Base-by-base conservation (phyloP, 2,888 invertebrate genomes). In the Hirtodrosophila histrioides region DNA sequence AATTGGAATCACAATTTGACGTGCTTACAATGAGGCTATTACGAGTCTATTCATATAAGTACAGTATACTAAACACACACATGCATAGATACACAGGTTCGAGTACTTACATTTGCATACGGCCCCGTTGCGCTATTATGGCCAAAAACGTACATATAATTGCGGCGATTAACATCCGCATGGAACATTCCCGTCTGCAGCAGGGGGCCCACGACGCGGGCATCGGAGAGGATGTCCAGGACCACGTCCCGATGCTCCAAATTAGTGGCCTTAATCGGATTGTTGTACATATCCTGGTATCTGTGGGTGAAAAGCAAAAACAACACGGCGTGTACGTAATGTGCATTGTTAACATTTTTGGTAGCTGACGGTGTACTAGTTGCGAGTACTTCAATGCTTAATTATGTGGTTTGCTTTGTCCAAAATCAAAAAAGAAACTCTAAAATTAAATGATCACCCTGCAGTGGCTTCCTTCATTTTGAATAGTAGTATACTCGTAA, bases 151-250 rank as follows among this genome's bases (percentile, higher is more conserved):
- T 97, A 97, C 93, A 97, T 96, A 91, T 95, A 97, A 55, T 96
- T 96, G 88, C 95, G 94, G 0, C 94, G 93, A 92, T 96, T 96
- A 27, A 95, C 93, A 75, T 93, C 93, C 4, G 96, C 94, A 87
- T 97, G 96, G 90, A 95, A 94, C 90, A 95, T 93, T 12, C 95
- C 96, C 67, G 95, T 95, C 91, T 94, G 93, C 69, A 97, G 93
- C 75, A 96, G 92, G 0, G 98, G 98, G 0, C 97, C 96, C 23
- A 96, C 94, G 17, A 96, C 95, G 61, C 96, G 94, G 6, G 97
- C 97, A 92, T 98, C 98, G 54, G 97, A 97, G 67, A 99, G 93
- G 63, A 98, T 94, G 89, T 97, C 96, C 71, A 99, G 93, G 4
- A 98, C 94, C 51, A 95, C 94, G 90, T 97, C 96, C 31, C 97